Percentiles rank a stretch among this genome's conserved stretches.
Conservation (phyloP, 37 sponge, comb jelly and placozoan species). For the Cliona cf. orientalis region DNA sequence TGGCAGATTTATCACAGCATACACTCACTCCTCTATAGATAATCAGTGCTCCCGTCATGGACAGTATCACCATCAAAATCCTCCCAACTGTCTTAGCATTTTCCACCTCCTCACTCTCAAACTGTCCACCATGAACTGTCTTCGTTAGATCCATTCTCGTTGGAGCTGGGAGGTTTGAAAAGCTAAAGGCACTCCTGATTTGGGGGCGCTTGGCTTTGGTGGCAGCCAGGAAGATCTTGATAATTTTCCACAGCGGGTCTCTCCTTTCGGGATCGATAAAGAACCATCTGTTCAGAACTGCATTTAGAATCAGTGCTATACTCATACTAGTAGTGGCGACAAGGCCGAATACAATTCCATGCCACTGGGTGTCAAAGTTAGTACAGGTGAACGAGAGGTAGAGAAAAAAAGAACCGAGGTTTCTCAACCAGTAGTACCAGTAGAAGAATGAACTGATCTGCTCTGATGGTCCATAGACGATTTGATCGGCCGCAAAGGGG, state of each 20-base stretch:
- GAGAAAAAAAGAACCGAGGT: constrained; percentile 22
- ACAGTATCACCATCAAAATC: constrained; percentile 1
- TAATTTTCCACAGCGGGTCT: constrained; percentile 49
- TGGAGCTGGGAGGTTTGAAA: background rate
- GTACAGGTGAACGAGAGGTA: background rate
- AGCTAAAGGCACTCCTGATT: constrained; percentile 24
- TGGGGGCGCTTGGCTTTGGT: constrained; percentile 44
- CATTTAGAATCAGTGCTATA: constrained; percentile 22
- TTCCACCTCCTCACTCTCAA: constrained; percentile 32
- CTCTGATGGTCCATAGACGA: constrained; percentile 25
- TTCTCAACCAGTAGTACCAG: constrained; percentile 71
- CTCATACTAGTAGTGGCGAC: background rate
- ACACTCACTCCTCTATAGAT: constrained; percentile 29
- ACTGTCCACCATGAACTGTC: constrained; percentile 32
- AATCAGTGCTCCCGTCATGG: background rate
- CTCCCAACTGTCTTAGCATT: constrained; percentile 43
- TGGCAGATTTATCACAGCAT: too few relatives aligned
- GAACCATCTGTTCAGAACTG: background rate
- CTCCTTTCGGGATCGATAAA: background rate
- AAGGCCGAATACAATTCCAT: background rate
- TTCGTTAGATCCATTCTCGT: constrained; percentile 31
- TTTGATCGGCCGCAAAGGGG: constrained; percentile 55
- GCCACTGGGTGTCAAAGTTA: too few relatives aligned
- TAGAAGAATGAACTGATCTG: constrained; percentile 62
- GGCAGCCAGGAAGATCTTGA: constrained; percentile 57